Conservation (phyloP, 2,113 vertebrate genomes). For the Hippolais icterina region DNA sequence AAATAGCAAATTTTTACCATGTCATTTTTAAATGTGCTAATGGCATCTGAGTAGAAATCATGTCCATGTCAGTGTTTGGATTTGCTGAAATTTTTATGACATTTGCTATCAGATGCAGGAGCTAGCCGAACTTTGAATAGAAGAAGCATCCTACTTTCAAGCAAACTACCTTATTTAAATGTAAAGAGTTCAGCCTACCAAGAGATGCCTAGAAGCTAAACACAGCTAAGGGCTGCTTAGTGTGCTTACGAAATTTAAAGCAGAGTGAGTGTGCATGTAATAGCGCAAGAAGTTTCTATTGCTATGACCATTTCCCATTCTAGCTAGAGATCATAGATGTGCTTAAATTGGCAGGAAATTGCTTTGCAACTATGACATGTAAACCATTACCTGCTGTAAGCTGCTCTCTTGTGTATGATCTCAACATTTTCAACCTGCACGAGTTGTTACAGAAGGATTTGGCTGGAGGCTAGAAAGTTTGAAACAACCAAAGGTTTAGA, state of each 20-base stretch:
- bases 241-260: constrained; percentile 6
- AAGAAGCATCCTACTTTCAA: not conserved
- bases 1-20: not conserved
- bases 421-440: not conserved
- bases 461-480: not conserved
- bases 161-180: constrained; percentile 16
- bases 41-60: not conserved
- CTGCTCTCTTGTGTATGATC: not conserved
- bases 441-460: not conserved
- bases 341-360: not conserved
- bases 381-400: not conserved
- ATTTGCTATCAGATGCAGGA: not conserved
- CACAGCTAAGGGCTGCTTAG: not conserved
- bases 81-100: not conserved
- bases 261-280: not conserved
- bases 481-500: not conserved
- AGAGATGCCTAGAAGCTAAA: not conserved
- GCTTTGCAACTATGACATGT: not conserved
- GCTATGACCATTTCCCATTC: not conserved
- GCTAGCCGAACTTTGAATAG: not conserved
- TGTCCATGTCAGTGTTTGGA: not conserved
- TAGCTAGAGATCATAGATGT: not conserved
- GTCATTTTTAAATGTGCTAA: not conserved
- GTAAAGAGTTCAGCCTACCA: not conserved
- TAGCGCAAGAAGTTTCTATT: not conserved